phyloP scores from a whole-genome alignment of 1,140 invertebrate species.

The Phenacoccus solenopsis region DNA sequence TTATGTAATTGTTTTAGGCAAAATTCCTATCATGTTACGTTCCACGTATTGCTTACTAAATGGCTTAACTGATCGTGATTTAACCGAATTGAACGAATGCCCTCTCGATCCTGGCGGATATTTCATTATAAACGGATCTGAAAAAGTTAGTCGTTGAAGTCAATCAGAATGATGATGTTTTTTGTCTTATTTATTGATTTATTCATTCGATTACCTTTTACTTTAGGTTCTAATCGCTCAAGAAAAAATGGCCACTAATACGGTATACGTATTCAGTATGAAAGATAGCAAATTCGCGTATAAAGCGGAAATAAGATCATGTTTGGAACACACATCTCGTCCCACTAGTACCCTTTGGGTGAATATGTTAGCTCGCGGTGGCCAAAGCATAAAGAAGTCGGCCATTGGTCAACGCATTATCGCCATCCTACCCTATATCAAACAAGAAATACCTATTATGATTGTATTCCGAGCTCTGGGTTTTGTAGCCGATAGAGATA shows the following conservation, averaged over 20 bases:
- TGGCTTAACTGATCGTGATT: constrained; percentile 90
- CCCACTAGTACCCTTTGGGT: constrained; percentile 97
- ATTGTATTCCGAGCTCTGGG: constrained; percentile 94
- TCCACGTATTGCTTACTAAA: constrained; percentile 92
- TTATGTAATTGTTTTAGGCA: constrained; percentile 42
- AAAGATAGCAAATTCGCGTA: constrained; percentile 96
- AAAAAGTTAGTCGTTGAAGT: constrained; percentile 52
- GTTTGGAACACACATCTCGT: constrained; percentile 79
- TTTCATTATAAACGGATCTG: constrained; percentile 92
- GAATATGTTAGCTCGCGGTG: constrained; percentile 97
- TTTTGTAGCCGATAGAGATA: constrained; percentile 97
- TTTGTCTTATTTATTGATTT: background rate
- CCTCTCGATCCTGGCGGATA: constrained; percentile 96
- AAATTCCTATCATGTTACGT: constrained; percentile 98
- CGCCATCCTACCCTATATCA: constrained; percentile 94
- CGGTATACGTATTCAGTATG: constrained; percentile 98
- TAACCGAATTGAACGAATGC: constrained; percentile 97
- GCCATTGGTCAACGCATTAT: constrained; percentile 97
- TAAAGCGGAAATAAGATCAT: constrained; percentile 93
- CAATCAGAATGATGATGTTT: background rate
- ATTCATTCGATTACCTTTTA: background rate
- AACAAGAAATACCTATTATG: constrained; percentile 98
- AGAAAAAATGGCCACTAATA: constrained; percentile 99
- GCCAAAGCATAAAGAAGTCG: constrained; percentile 84
- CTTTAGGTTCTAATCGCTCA: constrained; percentile 79